Percentiles rank a stretch among this genome's conserved stretches.
phyloP scores from a whole-genome alignment of 2,888 invertebrate genomes.

The Plagodis dolabraria region DNA sequence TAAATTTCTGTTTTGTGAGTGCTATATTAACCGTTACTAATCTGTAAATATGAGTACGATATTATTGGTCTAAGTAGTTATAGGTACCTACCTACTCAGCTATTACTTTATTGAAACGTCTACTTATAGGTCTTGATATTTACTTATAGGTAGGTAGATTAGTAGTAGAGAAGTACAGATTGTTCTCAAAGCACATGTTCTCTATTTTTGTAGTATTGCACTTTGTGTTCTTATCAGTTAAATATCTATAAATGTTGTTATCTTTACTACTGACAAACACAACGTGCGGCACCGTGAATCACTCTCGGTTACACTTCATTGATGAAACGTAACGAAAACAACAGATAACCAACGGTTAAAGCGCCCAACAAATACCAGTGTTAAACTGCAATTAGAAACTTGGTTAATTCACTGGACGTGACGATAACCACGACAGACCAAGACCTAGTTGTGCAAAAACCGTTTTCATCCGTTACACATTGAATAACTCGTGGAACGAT shows the following conservation, averaged over 20 bases:
- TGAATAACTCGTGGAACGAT: conserved; percentile 51
- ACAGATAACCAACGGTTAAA: conserved; percentile 36
- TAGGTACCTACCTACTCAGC: too few relatives aligned
- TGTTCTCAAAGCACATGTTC: too few relatives aligned
- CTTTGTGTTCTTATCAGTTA: conserved; percentile 19
- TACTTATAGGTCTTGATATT: too few relatives aligned
- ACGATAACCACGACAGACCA: conserved; percentile 55
- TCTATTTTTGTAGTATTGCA: too few relatives aligned
- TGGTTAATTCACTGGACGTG: conserved; percentile 54
- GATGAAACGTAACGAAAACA: conserved; percentile 37
- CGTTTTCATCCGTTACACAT: conserved; percentile 69
- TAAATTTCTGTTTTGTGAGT: conserved; percentile 1
- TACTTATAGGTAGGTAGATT: too few relatives aligned
- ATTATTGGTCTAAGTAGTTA: too few relatives aligned
- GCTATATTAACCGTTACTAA: background rate
- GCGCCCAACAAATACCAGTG: conserved; percentile 26
- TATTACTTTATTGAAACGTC: too few relatives aligned
- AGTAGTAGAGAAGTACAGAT: too few relatives aligned
- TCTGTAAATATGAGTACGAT: too few relatives aligned
- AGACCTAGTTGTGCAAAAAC: conserved; percentile 74
- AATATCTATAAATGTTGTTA: conserved; percentile 16
- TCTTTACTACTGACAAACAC: conserved; percentile 25
- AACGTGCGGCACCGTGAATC: conserved; percentile 25
- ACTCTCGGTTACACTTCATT: conserved; percentile 37
- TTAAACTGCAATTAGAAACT: conserved; percentile 55